Evolutionary conservation across 2,113 vertebrate genomes (phyloP), one percentile per base, ranked within the genome.

Genomic region (Laterallus jamaicensis): DNA sequence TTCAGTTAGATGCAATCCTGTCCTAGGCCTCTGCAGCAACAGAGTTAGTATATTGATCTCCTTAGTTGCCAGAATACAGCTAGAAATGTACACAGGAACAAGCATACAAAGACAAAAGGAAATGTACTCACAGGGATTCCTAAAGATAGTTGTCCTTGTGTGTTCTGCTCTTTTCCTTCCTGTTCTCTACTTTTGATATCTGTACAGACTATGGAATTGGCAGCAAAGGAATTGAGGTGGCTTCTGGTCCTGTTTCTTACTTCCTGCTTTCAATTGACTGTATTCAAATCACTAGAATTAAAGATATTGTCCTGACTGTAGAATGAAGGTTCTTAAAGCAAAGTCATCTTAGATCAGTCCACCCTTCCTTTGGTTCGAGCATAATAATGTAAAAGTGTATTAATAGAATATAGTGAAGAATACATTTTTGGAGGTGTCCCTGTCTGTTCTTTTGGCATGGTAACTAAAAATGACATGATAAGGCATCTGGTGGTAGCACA

Each of bases 21-120:
- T 19, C n/a, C 58, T 31, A 81, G 16, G 56, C 21, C 17, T 78
- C 49, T 70, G 32, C 15, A 66, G 16, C 49, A 77, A 9, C 17
- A 68, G 40, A 0, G 0, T 31, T 52, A 15, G 7, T n/a, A 9
- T 12, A 20, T 35, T 37, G 42, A 67, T 37, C 40, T 82, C 35
- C 60, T 28, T 66, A 59, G 18, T 56, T 24, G 37, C 56, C 9
- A 37, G 47, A 60, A 22, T 26, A 58, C 54, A 63, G 29, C 15
- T n/a, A 14, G 35, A 77, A 84, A 52, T 16, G 10, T 9, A 19
- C 3, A 5, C 37, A 71, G 42, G 13, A 76, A 49, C 40, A 62
- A 71, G 32, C 40, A 26, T 1, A 4, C 9, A 68, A 67, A 71
- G 29, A 28, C 14, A 63, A 81, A 92, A 75, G 16, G 4, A 78